A percentile compares a stretch with the other conserved stretches of the same genome.
Evolutionary conservation across 2,888 invertebrate genomes (phyloP).

Genomic region (Thyatira batis): DNA sequence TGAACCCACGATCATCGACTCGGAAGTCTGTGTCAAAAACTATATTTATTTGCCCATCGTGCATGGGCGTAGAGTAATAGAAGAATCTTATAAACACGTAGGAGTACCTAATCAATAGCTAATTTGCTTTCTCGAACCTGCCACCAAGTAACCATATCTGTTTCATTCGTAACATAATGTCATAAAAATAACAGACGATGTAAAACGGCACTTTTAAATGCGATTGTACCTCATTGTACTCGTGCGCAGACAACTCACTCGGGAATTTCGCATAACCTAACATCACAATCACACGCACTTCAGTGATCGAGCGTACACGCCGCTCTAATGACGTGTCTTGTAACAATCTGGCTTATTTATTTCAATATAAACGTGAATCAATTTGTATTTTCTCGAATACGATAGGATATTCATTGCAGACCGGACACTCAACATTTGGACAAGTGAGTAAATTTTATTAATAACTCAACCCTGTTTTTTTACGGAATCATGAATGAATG

Average conservation of each 20-base stretch:
- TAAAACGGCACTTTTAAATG: neutral
- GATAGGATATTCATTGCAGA: neutral
- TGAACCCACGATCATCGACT: too few species aligned
- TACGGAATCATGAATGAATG: neutral
- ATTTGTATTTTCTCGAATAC: neutral
- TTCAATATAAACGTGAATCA: neutral
- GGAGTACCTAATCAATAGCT: too few species aligned
- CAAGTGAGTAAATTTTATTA: neutral
- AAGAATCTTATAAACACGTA: too few species aligned
- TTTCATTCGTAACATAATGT: too few species aligned
- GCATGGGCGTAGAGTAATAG: too few species aligned
- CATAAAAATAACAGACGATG: too few species aligned
- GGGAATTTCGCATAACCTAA: neutral
- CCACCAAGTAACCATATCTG: too few species aligned
- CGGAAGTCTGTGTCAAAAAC: too few species aligned
- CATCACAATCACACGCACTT: neutral
- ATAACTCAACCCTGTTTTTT: neutral
- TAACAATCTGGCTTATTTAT: neutral
- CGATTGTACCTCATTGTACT: neutral
- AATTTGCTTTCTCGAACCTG: too few species aligned
- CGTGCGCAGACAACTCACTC: neutral
- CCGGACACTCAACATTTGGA: neutral
- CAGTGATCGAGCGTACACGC: slow-evolving; percentile 16
- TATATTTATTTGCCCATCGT: too few species aligned
- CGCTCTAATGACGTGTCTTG: slow-evolving; percentile 12